Conservation (phyloP, 2,888 invertebrate genomes). For the Lordiphosa fenestrarum region DNA sequence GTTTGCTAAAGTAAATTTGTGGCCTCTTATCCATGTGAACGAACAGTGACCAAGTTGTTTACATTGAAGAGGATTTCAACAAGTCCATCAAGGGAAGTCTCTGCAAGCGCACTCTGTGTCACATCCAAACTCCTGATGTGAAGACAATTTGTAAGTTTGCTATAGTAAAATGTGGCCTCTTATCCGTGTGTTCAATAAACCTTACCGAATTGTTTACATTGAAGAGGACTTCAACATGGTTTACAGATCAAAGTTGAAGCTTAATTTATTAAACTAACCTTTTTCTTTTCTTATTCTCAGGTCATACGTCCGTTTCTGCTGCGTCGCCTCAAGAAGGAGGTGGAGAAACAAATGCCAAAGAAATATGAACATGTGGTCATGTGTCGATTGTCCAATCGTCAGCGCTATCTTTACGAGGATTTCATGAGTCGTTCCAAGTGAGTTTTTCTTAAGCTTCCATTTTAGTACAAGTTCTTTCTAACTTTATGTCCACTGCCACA, state of each 20-base stretch:
- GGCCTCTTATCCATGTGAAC: constrained; percentile 59
- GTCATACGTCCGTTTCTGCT: constrained; percentile 96
- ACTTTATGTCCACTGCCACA: constrained; percentile 73
- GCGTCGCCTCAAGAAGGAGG: constrained; percentile 94
- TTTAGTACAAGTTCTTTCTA: too few relatives aligned
- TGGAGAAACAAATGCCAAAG: constrained; percentile 98
- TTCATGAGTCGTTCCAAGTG: constrained; percentile 98
- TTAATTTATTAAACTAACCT: background rate
- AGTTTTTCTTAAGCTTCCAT: constrained; percentile 73
- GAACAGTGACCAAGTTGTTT: constrained; percentile 12
- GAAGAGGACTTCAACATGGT: constrained; percentile 31
- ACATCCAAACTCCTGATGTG: constrained; percentile 48
- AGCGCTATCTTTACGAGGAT: constrained; percentile 98
- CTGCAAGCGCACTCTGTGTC: constrained; percentile 67
- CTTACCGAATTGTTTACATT: constrained; percentile 36
- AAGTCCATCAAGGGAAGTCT: background rate
- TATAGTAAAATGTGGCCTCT: constrained; percentile 49
- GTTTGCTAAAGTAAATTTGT: constrained; percentile 53
- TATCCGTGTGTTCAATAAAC: constrained; percentile 50
- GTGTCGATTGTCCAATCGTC: constrained; percentile 96
- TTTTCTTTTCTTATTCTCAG: constrained; percentile 77
- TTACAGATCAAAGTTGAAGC: background rate
- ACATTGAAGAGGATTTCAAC: constrained; percentile 51
- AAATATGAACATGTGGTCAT: constrained; percentile 97
- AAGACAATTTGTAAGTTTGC: constrained; percentile 67